Percentiles rank a stretch among this genome's conserved stretches.
These are phyloP conservation scores for Gymnorhina tibicen DNA, from an alignment of 2,113 vertebrate genomes.

Conservation along the genomic window DNA sequence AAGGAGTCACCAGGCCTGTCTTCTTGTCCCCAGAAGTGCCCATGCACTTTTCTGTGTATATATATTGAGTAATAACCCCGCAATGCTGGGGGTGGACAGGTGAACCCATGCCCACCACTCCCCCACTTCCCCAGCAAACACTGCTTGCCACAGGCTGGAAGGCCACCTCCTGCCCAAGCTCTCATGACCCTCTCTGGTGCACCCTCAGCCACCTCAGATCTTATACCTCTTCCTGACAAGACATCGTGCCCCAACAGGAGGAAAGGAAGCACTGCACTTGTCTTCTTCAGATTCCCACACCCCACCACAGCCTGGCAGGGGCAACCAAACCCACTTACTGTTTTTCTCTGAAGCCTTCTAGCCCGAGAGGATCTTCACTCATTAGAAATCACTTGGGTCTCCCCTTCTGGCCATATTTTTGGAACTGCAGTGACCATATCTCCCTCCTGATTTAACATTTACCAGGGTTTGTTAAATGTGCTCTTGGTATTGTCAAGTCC, in stretches of 20 bases:
- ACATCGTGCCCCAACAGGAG: not conserved
- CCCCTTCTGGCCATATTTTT: not conserved
- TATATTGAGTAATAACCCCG: not conserved
- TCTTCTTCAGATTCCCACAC: not conserved
- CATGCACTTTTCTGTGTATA: not conserved
- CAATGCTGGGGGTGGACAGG: not conserved
- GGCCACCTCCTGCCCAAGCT: not conserved
- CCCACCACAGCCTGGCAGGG: too few species aligned
- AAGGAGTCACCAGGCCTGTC: not conserved
- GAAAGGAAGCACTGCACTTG: not conserved
- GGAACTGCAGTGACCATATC: not conserved
- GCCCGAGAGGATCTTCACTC: not conserved
- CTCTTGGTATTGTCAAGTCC: not conserved
- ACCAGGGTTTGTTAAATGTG: rapidly evolving
- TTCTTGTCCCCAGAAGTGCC: not conserved
- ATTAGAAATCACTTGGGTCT: not conserved
- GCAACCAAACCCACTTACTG: not conserved
- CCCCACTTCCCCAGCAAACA: not conserved
- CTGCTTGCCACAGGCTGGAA: rapidly evolving
- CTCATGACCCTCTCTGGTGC: not conserved
- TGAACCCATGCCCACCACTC: rapidly evolving
- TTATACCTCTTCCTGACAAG: not conserved
- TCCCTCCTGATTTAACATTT: not conserved
- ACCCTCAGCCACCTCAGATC: not conserved
- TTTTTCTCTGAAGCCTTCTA: not conserved